Evolutionary conservation across 2,113 vertebrate species (phyloP).

Genomic region (Hemiscyllium ocellatum): DNA sequence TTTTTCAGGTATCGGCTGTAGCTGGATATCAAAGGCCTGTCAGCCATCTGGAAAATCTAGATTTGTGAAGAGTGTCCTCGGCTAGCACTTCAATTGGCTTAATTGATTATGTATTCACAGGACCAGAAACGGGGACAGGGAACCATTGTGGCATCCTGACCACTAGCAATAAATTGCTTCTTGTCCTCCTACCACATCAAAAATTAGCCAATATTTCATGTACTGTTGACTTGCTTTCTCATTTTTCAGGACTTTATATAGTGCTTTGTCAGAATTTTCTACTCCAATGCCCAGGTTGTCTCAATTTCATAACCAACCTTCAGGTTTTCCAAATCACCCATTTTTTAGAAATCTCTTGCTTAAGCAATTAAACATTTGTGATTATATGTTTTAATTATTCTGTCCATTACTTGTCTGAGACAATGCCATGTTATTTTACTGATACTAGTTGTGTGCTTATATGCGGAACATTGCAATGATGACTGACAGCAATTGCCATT

Average conservation of each 20-base stretch:
- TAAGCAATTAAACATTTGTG: background rate
- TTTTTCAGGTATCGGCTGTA: background rate
- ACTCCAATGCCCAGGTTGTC: background rate
- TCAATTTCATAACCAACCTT: background rate
- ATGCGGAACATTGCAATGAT: background rate
- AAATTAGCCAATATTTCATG: background rate
- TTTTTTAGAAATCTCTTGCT: background rate
- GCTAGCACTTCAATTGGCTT: background rate
- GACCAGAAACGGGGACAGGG: background rate
- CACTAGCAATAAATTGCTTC: background rate
- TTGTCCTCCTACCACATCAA: background rate
- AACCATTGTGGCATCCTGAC: background rate
- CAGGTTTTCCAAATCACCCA: background rate
- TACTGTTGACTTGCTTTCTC: background rate
- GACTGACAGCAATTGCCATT: background rate
- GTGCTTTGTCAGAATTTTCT: background rate
- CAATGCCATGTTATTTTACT: background rate
- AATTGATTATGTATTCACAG: background rate
- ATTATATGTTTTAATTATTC: background rate
- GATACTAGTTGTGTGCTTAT: background rate
- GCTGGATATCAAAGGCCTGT: background rate
- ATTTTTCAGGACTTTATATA: background rate
- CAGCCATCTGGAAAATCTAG: background rate
- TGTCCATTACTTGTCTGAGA: background rate
- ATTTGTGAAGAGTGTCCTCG: background rate